Conservation (phyloP, 2,888 invertebrate species). For the Sesia apiformis region DNA sequence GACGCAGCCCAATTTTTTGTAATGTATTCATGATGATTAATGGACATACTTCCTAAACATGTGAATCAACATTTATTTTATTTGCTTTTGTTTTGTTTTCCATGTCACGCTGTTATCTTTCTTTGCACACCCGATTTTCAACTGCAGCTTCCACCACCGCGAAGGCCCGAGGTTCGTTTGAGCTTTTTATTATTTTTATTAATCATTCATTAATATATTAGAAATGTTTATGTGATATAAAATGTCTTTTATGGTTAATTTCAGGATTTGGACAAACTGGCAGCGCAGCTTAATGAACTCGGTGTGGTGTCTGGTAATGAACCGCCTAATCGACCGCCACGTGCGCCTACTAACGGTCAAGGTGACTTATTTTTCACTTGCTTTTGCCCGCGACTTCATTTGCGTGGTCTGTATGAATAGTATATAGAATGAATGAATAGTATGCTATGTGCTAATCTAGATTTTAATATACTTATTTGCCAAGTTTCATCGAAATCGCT, state of each 20-base stretch:
- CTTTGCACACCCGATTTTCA: conserved; percentile 62
- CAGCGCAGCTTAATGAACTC: conserved; percentile 95
- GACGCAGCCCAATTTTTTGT: too few relatives aligned
- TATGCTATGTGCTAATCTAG: too few relatives aligned
- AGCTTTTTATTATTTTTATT: conserved; percentile 5
- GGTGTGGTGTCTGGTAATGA: conserved; percentile 86
- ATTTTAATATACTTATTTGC: too few relatives aligned
- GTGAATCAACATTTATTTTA: conserved; percentile 21
- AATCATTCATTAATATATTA: background rate
- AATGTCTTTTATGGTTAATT: conserved; percentile 20
- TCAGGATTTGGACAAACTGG: conserved; percentile 96
- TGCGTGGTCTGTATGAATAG: too few relatives aligned
- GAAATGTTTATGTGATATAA: background rate
- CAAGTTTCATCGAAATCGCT: too few relatives aligned
- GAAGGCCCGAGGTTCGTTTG: conserved; percentile 91
- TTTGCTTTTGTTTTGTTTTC: conserved; percentile 60
- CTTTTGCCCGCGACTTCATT: too few relatives aligned
- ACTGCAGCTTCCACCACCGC: conserved; percentile 87
- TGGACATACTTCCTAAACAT: too few relatives aligned
- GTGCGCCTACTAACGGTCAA: conserved; percentile 65
- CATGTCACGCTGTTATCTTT: conserved; percentile 71
- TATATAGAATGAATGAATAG: too few relatives aligned
- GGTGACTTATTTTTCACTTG: conserved; percentile 24
- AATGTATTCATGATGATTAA: too few relatives aligned
- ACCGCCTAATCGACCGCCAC: conserved; percentile 70